Evolutionary conservation across 2,888 invertebrate genomes (phyloP), one percentile per base, ranked within the genome.

Genomic region (Drosophila nigritarsus): DNA sequence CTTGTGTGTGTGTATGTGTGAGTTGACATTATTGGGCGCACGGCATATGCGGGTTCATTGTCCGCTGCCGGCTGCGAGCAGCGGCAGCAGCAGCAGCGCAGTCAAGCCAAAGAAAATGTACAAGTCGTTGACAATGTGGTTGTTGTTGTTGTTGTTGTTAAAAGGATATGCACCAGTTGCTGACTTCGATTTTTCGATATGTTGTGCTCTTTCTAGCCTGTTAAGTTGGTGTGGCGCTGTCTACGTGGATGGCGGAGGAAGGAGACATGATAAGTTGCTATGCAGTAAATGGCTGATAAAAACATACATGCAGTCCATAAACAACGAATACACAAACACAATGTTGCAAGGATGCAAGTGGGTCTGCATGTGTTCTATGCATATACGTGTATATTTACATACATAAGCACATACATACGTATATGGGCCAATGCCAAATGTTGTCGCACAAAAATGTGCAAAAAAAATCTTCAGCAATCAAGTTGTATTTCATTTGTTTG

Each of bases 21-120:
- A 32, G 13, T 45, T 59, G 15, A n/a, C 29, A 38, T 36, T 70
- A 61, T 59, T 61, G 20, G 36, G 15, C 34, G 34, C 58, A 20
- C 27, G 63, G 34, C 49, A 58, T 65, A 40, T 36, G 59, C 73
- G 67, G 65, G 73, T 87, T 87, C 85, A 87, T 85, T 84, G 87
- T 59, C 53, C 73, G 65, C 59, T 58, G 67, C 34, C 50, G 36
- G 51, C 65, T 65, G 64, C 65, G 51, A 73, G 32, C 9, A 34
- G 61, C 51, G 61, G 75, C 60, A 54, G 58, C 75, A 55, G 53
- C 56, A 55, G 53, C 56, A 64, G 53, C 58, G 65, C 63, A 70
- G 60, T 42, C 30, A 51, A 51, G 24, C 7, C 18, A 53, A 34
- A 24, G n/a, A 48, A 59, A 45, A 67, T 72, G 48, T 54, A 24